Evolutionary conservation across 1,140 invertebrate genomes (phyloP).

Genomic region (Akabosia matsudoensis): DNA sequence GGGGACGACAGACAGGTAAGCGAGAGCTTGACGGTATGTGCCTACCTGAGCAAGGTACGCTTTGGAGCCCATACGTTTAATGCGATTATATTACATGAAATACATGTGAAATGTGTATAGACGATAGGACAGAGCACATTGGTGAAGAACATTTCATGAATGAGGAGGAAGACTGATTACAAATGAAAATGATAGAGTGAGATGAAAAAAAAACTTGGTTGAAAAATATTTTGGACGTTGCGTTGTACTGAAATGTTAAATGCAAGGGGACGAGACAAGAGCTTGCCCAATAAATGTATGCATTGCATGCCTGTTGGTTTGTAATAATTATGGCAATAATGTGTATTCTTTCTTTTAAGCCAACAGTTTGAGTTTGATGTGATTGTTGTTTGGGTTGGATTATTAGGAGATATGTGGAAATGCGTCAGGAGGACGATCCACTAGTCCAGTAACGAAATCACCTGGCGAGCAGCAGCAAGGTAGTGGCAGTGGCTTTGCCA

Average conservation of each 20-base stretch:
- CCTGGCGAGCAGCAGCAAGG: background rate
- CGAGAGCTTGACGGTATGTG: background rate
- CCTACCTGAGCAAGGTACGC: background rate
- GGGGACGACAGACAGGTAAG: no score
- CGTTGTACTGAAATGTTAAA: no score
- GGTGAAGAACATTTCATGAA: background rate
- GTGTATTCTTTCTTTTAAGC: no score
- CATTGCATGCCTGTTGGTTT: no score
- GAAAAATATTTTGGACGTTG: background rate
- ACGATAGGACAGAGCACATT: background rate
- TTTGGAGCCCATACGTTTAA: background rate
- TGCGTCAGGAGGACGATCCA: background rate
- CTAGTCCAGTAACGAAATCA: conserved; percentile 15
- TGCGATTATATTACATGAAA: background rate
- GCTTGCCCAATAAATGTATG: no score
- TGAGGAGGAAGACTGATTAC: background rate
- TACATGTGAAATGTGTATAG: background rate
- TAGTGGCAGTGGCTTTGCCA: background rate
- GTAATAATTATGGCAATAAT: no score
- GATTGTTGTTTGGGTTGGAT: background rate
- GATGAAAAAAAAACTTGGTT: no score
- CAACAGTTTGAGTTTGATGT: no score
- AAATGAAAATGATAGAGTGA: background rate
- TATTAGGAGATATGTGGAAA: conserved; percentile 16
- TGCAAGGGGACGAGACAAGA: no score